Percentiles rank a stretch among this genome's conserved stretches.
Conservation (phyloP, 1,140 invertebrate species). For the Drosophila obscura region DNA sequence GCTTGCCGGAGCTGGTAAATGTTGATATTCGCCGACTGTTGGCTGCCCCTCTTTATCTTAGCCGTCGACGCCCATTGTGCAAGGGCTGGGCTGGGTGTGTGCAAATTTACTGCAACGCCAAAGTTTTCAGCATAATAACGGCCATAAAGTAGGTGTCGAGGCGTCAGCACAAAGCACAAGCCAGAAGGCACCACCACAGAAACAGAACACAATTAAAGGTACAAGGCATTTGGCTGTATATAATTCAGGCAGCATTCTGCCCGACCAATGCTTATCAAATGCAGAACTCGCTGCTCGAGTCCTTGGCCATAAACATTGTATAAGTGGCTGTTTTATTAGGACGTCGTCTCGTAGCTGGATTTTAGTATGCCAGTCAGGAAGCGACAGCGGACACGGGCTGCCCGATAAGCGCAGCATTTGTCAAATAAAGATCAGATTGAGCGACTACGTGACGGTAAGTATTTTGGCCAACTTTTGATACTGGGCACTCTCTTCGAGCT, state of each 20-base stretch:
- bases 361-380: conserved; percentile 44
- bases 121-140: conserved; percentile 65
- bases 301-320: conserved; percentile 27
- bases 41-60: conserved; percentile 37
- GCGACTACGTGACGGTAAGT: conserved; percentile 19
- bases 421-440: conserved; percentile 10
- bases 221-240: conserved; percentile 4
- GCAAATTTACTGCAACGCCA: conserved; percentile 68
- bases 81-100: conserved; percentile 23
- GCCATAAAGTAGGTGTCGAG: conserved; percentile 50
- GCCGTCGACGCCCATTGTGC: conserved; percentile 44
- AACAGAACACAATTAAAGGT: conserved; percentile 51
- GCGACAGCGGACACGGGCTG: conserved; percentile 28
- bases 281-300: conserved; percentile 8
- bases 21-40: conserved; percentile 37
- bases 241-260: conserved; percentile 29
- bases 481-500: background rate
- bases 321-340: conserved; percentile 38
- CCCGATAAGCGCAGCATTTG: conserved; percentile 16
- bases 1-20: conserved; percentile 40
- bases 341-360: conserved; percentile 12
- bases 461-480: conserved; percentile 3
- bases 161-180: conserved; percentile 50
- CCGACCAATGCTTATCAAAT: conserved; percentile 41
- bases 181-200: conserved; percentile 19